Evolutionary conservation across 2,113 vertebrate species (phyloP).

Genomic region (Ciconia maguari): DNA sequence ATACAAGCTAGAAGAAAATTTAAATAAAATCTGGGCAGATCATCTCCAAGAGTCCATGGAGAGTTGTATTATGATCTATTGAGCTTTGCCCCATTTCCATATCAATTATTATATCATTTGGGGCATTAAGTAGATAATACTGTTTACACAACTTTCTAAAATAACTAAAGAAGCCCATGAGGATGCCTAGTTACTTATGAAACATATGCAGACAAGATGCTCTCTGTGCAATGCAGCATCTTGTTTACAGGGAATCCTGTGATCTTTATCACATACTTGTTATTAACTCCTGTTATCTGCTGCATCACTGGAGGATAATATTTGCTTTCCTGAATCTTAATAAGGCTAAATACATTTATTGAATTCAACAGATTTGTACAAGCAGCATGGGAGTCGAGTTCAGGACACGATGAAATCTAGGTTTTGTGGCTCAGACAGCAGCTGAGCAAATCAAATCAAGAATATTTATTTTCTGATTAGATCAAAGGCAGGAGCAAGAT

Average conservation of each 20-base stretch:
- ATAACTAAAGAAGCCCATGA: slow-evolving; percentile 61
- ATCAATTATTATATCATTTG: slow-evolving; percentile 64
- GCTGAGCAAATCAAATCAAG: slow-evolving; percentile 61
- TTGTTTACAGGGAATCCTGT: slow-evolving; percentile 72
- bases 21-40: slow-evolving; percentile 59
- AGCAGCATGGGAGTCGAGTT: slow-evolving; percentile 21
- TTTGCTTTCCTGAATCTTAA: slow-evolving; percentile 60
- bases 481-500: slow-evolving; percentile 47
- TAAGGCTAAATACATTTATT: slow-evolving; percentile 52
- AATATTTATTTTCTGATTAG: slow-evolving; percentile 48
- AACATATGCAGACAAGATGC: slow-evolving; percentile 67
- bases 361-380: slow-evolving; percentile 53
- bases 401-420: slow-evolving; percentile 50
- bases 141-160: slow-evolving; percentile 59
- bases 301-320: slow-evolving; percentile 60
- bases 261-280: slow-evolving; percentile 62
- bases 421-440: slow-evolving; percentile 32
- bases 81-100: slow-evolving; percentile 64
- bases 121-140: slow-evolving; percentile 67
- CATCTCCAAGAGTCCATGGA: background rate
- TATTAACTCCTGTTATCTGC: slow-evolving; percentile 62
- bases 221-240: slow-evolving; percentile 54
- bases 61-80: slow-evolving; percentile 25
- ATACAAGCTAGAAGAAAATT: background rate
- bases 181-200: slow-evolving; percentile 59